Base-by-base conservation (phyloP, 2,797 vertebrate genomes). In the Brotula barbata region DNA sequence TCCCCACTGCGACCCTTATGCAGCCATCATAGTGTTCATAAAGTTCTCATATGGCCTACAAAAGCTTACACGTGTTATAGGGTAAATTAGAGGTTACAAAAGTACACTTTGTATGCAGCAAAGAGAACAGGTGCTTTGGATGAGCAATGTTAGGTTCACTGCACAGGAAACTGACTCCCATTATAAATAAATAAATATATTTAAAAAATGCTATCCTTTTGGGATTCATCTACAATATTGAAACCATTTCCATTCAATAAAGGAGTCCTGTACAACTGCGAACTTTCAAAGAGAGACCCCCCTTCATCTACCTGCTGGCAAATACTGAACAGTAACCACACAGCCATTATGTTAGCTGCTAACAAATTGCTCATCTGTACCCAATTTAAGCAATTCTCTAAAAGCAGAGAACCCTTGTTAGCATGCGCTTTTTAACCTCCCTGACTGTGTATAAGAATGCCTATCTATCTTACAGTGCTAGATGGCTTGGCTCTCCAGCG, bases 361-460 rank as follows among this genome's bases (percentile, higher is more conserved):
- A 89, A 89, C 88, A 90, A 89, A 90, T 90, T 89, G 87, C 84
- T 88, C 83, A 83, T 77, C 75, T 89, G 88, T 77, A 75, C 66
- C 82, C 71, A 88, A 90, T 90, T 89, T 89, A 85, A 74, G 53
- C 66, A 36, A 61, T 7, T 3, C 69, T 77, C 58, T 68, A 50
- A 61, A 62, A 55, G 83, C 77, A 71, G 73, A 50, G 64, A 71
- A 58, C 67, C 71, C 82, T 84, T 83, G 84, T 87, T 85, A 83
- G 78, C 66, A 58, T n/a, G 21, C 20, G 77, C 73, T 78, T 76
- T 73, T 66, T 75, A 50, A 75, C 63, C 68, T 46, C 79, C 55
- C 80, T 71, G 75, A 77, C 69, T 82, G 66, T 86, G 83, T 63
- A 82, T 54, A 68, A 73, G 77, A 78, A 70, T 13, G 59, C 72